These are phyloP conservation scores for Arctia plantaginis DNA, from an alignment of 2,888 invertebrate species.

Conservation along the genomic window DNA sequence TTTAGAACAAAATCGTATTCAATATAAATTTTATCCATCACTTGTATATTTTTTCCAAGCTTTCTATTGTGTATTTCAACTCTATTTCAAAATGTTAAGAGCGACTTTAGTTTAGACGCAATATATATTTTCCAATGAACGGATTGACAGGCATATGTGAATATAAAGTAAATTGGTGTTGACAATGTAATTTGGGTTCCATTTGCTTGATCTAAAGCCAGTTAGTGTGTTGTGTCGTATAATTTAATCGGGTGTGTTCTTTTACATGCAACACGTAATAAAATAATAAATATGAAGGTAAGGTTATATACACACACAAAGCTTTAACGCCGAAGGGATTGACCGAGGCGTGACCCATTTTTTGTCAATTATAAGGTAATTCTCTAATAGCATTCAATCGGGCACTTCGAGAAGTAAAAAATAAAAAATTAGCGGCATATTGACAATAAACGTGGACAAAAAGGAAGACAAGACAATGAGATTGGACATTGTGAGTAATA, in stretches of 20 bases:
- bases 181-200: constrained; percentile 65
- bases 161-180: constrained; percentile 63
- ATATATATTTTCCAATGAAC: constrained; percentile 28
- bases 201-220: constrained; percentile 55
- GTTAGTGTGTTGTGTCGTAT: constrained; percentile 30
- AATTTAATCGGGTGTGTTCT: constrained; percentile 27
- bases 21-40: constrained; percentile 33
- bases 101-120: constrained; percentile 17
- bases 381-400: not conserved
- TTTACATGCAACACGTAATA: constrained; percentile 14
- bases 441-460: no score
- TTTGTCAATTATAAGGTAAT: not conserved
- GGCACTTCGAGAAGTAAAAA: no score
- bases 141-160: constrained; percentile 39
- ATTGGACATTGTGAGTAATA: no score
- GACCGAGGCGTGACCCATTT: not conserved
- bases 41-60: not conserved
- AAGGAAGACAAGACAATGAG: no score
- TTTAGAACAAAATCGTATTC: constrained; percentile 21
- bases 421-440: no score
- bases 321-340: not conserved
- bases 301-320: not conserved
- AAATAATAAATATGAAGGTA: constrained; percentile 6
- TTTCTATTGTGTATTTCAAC: constrained; percentile 5
- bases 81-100: constrained; percentile 1